Evolutionary conservation across 2,888 invertebrate genomes (phyloP), one percentile per base, ranked within the genome.

Genomic region (Bugula neritina): DNA sequence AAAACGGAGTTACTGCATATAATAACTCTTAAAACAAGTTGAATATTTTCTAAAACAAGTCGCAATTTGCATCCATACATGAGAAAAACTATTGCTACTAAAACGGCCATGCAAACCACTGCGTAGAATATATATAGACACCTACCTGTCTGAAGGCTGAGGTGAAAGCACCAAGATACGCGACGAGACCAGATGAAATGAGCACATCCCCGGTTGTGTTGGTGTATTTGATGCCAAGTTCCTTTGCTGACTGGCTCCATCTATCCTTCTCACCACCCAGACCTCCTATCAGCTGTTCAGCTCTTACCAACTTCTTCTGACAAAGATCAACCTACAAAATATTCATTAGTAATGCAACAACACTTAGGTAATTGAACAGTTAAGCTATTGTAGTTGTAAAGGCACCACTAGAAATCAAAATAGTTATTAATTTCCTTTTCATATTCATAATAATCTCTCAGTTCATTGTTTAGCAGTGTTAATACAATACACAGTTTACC

Each of bases 201-300:
- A 92, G 85, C 69, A 91, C 89, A 79, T 92, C 91, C 0, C 91
- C 92, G 1, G 84, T 84, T 72, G 83, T 76, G 77, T 84, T 84
- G 71, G 77, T 80, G 76, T 82, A 84, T 73, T 78, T 78, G 31
- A 77, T 74, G 23, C 79, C 80, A 21, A 84, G 77, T 13, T 78
- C 75, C 55, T 75, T 74, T 0, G 84, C 84, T n/a, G 83, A 81
- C 35, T 79, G 73, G 54, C 78, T 79, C 84, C 84, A 84, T 74
- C 83, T 79, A 75, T 82, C 80, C 74, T 82, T 82, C 75, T 85
- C 85, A 35, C 85, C 85, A 58, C 85, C 85, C 10, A 85, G 78
- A 34, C 84, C 84, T 55, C 84, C 84, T 74, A 85, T 84, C 74
- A 85, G 80, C 77, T 85, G 83, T 74, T 85, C 84, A 21, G 85